Percentiles rank a stretch among this genome's conserved stretches.
Conservation (phyloP, 1,140 invertebrate species). For the Drosophila tropicalis region DNA sequence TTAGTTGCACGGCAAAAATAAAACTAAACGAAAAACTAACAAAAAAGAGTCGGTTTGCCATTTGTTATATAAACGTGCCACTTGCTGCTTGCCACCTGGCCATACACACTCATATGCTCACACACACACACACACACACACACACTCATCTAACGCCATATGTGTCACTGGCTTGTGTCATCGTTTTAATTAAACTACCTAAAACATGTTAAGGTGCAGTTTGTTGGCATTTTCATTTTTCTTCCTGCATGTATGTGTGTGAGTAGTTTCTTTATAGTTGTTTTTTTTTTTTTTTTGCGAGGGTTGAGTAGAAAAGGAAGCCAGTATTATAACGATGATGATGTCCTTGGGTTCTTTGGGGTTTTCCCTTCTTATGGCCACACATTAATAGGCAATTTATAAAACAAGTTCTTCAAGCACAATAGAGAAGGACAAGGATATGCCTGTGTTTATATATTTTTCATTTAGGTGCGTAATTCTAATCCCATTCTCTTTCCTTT, state of each 20-base stretch:
- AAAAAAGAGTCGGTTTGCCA: constrained; percentile 8
- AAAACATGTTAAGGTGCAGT: constrained; percentile 58
- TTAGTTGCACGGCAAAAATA: constrained; percentile 19
- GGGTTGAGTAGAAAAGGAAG: not conserved
- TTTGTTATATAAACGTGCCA: not conserved
- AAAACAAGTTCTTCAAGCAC: not conserved
- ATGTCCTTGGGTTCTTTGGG: not conserved
- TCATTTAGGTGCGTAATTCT: constrained; percentile 5
- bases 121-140: too few species aligned
- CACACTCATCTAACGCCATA: not conserved
- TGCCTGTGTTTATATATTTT: constrained; percentile 1
- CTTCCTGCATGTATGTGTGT: constrained; percentile 28
- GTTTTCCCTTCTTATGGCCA: not conserved
- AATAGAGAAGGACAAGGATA: not conserved
- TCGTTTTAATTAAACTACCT: constrained; percentile 63
- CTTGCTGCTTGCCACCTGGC: not conserved
- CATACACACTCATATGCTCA: too few species aligned
- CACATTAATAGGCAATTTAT: constrained; percentile 22
- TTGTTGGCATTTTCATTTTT: constrained; percentile 39
- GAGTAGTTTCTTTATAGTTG: not conserved
- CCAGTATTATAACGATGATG: not conserved
- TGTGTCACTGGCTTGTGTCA: constrained; percentile 50
- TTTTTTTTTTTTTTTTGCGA: too few species aligned
- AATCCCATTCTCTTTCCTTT: constrained; percentile 4
- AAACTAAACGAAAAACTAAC: constrained; percentile 20